Evolutionary conservation across 1,140 invertebrate species (phyloP).

Genomic region (Plutomurus gul): DNA sequence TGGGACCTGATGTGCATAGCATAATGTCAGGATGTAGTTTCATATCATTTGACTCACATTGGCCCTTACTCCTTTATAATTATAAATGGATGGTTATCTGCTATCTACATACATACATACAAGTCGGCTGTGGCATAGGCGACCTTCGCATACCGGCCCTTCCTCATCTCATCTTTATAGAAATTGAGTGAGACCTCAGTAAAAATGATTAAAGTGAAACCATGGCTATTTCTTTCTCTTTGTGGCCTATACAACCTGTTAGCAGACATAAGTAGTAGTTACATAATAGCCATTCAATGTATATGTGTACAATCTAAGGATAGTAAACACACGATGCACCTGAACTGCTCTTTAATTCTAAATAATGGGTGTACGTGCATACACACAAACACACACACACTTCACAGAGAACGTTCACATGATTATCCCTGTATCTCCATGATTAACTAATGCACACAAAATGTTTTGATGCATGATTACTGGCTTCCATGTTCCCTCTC

Average conservation of each 20-base stretch:
- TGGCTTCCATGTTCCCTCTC: not conserved
- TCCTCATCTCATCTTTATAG: constrained; percentile 14
- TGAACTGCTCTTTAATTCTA: not conserved
- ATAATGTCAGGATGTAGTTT: not conserved
- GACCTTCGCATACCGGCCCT: constrained; percentile 21
- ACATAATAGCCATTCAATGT: too few species aligned
- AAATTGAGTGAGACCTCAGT: constrained; percentile 5
- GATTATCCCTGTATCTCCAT: not conserved
- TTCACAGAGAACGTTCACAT: not conserved
- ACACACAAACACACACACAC: not conserved
- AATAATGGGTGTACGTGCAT: too few species aligned
- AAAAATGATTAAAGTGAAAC: constrained; percentile 1
- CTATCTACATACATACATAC: not conserved
- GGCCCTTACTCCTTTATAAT: not conserved
- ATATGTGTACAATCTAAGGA: too few species aligned
- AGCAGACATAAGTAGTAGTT: not conserved
- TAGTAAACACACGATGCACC: too few species aligned
- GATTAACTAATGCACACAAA: not conserved
- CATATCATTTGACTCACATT: not conserved
- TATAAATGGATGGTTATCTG: not conserved
- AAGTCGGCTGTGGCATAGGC: not conserved
- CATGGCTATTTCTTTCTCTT: not conserved
- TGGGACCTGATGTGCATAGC: not conserved
- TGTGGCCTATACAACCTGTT: not conserved
- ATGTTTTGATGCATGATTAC: not conserved